Evolutionary conservation across 2,888 invertebrate genomes (phyloP).

Genomic region (Enchytraeus crypticus): DNA sequence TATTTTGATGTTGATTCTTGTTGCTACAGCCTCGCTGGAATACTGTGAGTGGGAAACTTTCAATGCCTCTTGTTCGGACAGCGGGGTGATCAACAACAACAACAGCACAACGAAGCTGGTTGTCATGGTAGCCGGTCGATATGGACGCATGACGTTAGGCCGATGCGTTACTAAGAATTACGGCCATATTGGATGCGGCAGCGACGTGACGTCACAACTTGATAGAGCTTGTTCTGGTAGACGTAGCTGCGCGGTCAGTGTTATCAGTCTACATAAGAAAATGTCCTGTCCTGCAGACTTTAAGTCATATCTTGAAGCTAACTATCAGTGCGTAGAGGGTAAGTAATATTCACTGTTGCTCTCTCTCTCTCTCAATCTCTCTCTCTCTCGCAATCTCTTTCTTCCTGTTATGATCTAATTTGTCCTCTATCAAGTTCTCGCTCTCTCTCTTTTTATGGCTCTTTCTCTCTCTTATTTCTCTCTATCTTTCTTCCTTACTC

Average conservation of each 20-base stretch:
- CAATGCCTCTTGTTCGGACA: background rate
- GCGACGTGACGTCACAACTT: constrained; percentile 14
- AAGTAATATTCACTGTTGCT: no score
- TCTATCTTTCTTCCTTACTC: no score
- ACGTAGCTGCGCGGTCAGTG: constrained; percentile 15
- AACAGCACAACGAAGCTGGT: no score
- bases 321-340: constrained; percentile 9
- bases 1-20: no score
- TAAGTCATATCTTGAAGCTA: constrained; percentile 18
- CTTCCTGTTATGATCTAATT: no score
- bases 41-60: constrained; percentile 16
- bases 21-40: no score
- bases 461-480: no score
- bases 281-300: constrained; percentile 21
- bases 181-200: constrained; percentile 16
- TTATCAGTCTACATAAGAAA: constrained; percentile 21
- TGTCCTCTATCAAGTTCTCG: no score
- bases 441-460: no score
- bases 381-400: no score
- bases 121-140: constrained; percentile 4
- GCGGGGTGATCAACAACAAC: constrained; percentile 3
- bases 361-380: no score
- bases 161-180: constrained; percentile 14
- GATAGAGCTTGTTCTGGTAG: constrained; percentile 11
- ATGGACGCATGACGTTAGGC: constrained; percentile 14